phyloP scores from a whole-genome alignment of 2,797 vertebrate species.

The Tiaroga cobitis region DNA sequence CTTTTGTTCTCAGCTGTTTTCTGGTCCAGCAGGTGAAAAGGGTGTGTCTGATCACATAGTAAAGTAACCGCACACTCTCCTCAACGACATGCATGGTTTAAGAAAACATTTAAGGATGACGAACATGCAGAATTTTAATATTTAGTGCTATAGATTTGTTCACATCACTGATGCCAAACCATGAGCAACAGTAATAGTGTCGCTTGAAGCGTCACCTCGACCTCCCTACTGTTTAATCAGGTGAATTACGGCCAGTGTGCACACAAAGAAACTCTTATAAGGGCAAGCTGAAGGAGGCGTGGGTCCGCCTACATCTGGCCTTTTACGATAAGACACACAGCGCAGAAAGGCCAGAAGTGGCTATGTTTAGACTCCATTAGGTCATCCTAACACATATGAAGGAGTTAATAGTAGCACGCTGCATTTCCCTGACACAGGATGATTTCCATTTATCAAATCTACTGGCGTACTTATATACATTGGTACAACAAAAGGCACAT shows the following conservation, averaged over 20 bases:
- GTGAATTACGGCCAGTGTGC: slow-evolving; percentile 47
- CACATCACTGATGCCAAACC: neutral
- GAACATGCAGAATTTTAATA: neutral
- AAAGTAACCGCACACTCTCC: neutral
- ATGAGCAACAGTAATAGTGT: neutral
- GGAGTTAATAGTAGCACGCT: slow-evolving; percentile 21
- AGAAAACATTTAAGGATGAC: neutral
- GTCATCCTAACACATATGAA: neutral
- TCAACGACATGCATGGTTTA: neutral
- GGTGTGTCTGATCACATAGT: neutral
- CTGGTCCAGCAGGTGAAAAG: neutral
- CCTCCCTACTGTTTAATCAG: slow-evolving; percentile 35
- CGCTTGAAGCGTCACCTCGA: neutral
- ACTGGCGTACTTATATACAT: neutral
- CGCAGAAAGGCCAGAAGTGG: slow-evolving; percentile 15
- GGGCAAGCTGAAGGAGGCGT: slow-evolving; percentile 10
- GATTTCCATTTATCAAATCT: neutral
- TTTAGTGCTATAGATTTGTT: no score
- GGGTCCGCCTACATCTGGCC: slow-evolving; percentile 53
- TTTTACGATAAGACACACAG: slow-evolving; percentile 54
- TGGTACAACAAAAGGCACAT: no score
- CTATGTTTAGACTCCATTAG: slow-evolving; percentile 49
- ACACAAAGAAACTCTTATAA: slow-evolving; percentile 42
- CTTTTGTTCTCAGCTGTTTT: neutral
- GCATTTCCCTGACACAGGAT: neutral